phyloP scores from a whole-genome alignment of 2,113 vertebrate genomes.

The Elephantulus edwardii region DNA sequence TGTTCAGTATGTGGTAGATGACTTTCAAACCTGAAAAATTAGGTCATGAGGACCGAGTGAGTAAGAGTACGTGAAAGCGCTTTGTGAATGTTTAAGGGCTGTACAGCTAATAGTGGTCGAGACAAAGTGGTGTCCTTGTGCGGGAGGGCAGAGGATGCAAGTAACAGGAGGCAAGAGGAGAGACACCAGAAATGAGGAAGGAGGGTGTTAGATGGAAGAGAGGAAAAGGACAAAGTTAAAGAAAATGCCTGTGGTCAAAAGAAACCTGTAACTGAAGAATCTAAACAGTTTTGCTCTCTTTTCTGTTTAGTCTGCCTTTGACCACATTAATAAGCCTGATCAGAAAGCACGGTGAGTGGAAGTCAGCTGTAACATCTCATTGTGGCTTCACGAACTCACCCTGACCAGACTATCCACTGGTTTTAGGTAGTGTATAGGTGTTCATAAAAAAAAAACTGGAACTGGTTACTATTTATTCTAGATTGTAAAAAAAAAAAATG shows the following conservation, averaged over 20 bases:
- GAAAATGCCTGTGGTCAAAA: neutral
- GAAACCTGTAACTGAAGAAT: neutral
- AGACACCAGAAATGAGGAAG: neutral
- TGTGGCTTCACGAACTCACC: slow-evolving; percentile 40
- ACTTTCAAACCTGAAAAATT: neutral
- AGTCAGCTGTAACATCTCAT: slow-evolving; percentile 16
- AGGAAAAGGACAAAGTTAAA: neutral
- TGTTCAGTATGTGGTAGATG: neutral
- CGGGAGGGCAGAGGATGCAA: neutral
- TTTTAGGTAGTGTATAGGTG: slow-evolving; percentile 42
- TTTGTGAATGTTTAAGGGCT: neutral
- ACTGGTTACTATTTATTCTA: slow-evolving; percentile 51
- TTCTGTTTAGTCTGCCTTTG: neutral
- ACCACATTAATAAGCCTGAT: slow-evolving; percentile 2
- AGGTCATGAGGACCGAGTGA: neutral
- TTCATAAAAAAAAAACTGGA: slow-evolving; percentile 54
- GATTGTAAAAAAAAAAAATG: slow-evolving; percentile 65
- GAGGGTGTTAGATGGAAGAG: neutral
- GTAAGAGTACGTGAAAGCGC: slow-evolving; percentile 8
- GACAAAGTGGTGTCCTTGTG: neutral
- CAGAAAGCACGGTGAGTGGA: slow-evolving; percentile 17
- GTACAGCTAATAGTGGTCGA: neutral
- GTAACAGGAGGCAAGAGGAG: neutral
- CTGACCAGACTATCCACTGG: slow-evolving; percentile 19
- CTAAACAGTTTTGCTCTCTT: slow-evolving; percentile 16